These are phyloP conservation scores for Terebella lapidaria DNA, from an alignment of 2,888 invertebrate species.

Conservation along the genomic window DNA sequence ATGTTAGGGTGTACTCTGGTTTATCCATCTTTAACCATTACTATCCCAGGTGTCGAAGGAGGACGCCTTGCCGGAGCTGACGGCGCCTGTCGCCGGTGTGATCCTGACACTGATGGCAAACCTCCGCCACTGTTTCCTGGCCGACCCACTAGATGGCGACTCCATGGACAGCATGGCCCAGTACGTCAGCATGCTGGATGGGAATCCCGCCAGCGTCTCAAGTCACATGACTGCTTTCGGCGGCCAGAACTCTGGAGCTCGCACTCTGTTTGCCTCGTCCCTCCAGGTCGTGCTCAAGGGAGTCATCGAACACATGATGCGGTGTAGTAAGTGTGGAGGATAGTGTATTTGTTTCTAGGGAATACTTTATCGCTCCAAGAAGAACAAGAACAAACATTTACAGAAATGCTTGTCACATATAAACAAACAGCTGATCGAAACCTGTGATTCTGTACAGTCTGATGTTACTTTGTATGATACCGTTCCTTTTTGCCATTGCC, in stretches of 20 bases:
- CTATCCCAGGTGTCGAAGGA: constrained; percentile 54
- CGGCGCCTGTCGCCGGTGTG: constrained; percentile 73
- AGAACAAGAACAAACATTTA: no score
- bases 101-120: constrained; percentile 74
- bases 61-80: constrained; percentile 71
- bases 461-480: no score
- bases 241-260: constrained; percentile 31
- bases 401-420: no score
- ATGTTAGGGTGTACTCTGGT: no score
- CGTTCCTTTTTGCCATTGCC: no score
- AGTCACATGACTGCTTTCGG: constrained; percentile 21
- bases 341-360: no score
- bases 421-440: no score
- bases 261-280: constrained; percentile 46
- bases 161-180: constrained; percentile 3
- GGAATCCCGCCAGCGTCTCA: constrained; percentile 13
- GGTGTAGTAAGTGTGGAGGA: constrained; percentile 61
- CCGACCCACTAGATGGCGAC: constrained; percentile 20
- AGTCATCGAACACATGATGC: constrained; percentile 76
- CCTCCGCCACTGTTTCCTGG: constrained; percentile 58
- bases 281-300: constrained; percentile 58
- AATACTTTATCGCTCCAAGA: no score
- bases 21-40: no score
- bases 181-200: constrained; percentile 61
- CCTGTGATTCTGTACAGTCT: no score